These are phyloP conservation scores for Planococcus citri DNA, from an alignment of 1,140 invertebrate species.

Conservation along the genomic window DNA sequence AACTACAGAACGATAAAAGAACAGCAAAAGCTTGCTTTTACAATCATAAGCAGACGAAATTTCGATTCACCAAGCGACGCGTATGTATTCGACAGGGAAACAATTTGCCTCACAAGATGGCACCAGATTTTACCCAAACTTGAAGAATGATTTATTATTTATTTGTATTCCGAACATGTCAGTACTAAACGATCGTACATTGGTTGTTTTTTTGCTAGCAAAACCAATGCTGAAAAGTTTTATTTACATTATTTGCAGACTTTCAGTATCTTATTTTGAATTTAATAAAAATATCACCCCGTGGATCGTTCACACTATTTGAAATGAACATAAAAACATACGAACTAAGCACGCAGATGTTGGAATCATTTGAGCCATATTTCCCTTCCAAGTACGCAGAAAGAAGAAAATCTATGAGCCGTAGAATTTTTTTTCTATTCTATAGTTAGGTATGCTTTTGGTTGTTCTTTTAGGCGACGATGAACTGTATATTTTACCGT, in stretches of 20 bases:
- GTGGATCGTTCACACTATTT: too few species aligned
- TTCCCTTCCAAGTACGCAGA: too few species aligned
- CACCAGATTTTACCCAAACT: not conserved
- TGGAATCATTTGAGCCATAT: too few species aligned
- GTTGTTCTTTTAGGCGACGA: too few species aligned
- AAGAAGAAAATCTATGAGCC: too few species aligned
- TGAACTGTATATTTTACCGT: too few species aligned
- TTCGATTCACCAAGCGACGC: not conserved
- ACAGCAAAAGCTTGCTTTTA: not conserved
- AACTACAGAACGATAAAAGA: not conserved
- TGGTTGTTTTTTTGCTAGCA: not conserved
- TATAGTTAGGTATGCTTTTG: too few species aligned
- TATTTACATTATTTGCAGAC: not conserved
- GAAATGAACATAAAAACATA: too few species aligned
- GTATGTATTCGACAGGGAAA: slow-evolving; percentile 6
- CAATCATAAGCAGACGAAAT: not conserved
- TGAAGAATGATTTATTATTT: not conserved
- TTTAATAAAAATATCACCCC: not conserved
- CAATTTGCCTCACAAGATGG: not conserved
- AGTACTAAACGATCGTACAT: not conserved
- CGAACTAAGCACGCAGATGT: too few species aligned
- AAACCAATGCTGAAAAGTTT: not conserved
- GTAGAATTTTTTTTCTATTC: too few species aligned
- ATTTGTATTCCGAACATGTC: slow-evolving; percentile 3
- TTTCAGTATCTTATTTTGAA: not conserved